Evolutionary conservation across 2,113 vertebrate species (phyloP).

Genomic region (Salvelinus alpinus): DNA sequence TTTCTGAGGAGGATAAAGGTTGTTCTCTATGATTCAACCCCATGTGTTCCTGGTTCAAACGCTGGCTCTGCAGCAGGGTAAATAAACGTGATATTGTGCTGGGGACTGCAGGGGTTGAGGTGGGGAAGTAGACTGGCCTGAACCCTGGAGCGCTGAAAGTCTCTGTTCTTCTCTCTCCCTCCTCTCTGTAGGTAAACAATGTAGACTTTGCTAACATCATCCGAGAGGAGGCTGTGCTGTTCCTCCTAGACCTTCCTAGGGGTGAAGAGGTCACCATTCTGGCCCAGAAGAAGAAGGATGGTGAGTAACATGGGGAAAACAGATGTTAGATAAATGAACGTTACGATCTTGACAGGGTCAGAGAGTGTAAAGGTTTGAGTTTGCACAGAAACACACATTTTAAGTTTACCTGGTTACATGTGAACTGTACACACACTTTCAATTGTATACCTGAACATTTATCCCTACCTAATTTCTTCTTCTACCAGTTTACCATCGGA

Average conservation of each 20-base stretch:
- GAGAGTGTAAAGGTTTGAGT: conserved; percentile 58
- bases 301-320: conserved; percentile 67
- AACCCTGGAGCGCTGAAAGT: not conserved
- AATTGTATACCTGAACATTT: not conserved
- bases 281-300: conserved; percentile 98
- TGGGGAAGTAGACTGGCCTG: conserved; percentile 31
- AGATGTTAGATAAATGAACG: conserved; percentile 37
- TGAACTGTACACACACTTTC: not conserved
- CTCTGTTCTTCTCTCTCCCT: not conserved
- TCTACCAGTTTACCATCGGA: conserved; percentile 90
- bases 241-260: conserved; percentile 93
- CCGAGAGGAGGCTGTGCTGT: conserved; percentile 95
- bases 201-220: conserved; percentile 99
- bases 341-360: conserved; percentile 64
- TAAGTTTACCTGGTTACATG: too few species aligned
- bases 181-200: conserved; percentile 87
- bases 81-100: conserved; percentile 73
- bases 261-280: conserved; percentile 96
- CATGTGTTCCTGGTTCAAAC: conserved; percentile 65
- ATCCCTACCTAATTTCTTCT: not conserved
- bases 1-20: conserved; percentile 68
- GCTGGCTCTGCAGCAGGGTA: conserved; percentile 54
- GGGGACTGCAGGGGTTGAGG: conserved; percentile 41
- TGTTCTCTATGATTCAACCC: conserved; percentile 57
- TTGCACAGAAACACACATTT: not conserved